These are phyloP conservation scores for Bagarius yarrelli DNA, from an alignment of 2,113 vertebrate species.

Conservation along the genomic window DNA sequence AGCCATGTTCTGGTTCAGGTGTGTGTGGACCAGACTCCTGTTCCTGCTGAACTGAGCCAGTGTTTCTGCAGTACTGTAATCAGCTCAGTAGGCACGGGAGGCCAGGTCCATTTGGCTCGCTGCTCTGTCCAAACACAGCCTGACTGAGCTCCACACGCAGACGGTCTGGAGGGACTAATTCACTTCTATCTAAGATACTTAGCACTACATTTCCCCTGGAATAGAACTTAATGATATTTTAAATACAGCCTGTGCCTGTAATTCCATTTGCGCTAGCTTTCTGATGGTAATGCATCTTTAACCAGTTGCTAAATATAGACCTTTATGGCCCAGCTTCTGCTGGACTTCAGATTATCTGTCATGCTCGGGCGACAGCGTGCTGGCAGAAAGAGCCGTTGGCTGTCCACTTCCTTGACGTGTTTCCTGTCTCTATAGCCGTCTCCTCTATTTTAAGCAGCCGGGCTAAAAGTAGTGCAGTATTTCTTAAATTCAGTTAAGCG, in stretches of 20 bases:
- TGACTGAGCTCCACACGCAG: constrained; percentile 1
- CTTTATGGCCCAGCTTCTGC: constrained; percentile 70
- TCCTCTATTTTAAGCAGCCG: constrained; percentile 44
- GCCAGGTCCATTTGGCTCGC: constrained; percentile 75
- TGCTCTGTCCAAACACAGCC: not conserved
- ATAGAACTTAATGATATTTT: constrained; percentile 72
- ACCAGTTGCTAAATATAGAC: constrained; percentile 74
- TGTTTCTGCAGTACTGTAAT: constrained; percentile 96
- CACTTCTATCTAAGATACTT: constrained; percentile 64
- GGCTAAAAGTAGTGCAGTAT: constrained; percentile 39
- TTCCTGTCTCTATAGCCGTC: constrained; percentile 46
- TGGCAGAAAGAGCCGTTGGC: constrained; percentile 51
- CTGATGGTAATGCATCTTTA: constrained; percentile 75
- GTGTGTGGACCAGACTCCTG: constrained; percentile 91
- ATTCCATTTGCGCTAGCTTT: constrained; percentile 71
- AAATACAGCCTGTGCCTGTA: constrained; percentile 64
- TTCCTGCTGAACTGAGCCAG: constrained; percentile 99
- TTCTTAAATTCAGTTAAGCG: constrained; percentile 20
- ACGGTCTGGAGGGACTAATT: constrained; percentile 28
- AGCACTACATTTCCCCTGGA: constrained; percentile 65
- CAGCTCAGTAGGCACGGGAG: constrained; percentile 99
- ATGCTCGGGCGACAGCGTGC: constrained; percentile 68
- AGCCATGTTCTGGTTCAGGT: not conserved
- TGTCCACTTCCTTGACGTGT: constrained; percentile 38
- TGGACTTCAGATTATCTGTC: constrained; percentile 75